Evolutionary conservation across 2,113 vertebrate genomes (phyloP).

Genomic region (Chitala chitala): DNA sequence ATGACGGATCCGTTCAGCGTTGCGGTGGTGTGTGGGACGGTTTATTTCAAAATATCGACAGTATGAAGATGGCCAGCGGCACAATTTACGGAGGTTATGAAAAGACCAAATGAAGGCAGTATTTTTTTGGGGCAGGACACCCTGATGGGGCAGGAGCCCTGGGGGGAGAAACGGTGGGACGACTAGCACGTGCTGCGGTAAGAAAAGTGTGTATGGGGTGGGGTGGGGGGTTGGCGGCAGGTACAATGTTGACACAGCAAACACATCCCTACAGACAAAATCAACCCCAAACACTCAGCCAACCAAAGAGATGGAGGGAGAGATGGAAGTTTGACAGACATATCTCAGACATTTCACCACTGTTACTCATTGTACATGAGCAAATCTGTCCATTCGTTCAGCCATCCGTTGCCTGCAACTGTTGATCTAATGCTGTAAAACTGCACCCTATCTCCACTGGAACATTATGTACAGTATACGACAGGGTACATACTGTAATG

Average conservation of each 20-base stretch:
- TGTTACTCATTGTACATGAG: neutral
- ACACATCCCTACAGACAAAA: slow-evolving; percentile 35
- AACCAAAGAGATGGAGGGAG: slow-evolving; percentile 30
- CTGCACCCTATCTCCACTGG: too few species aligned
- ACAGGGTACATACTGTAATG: too few species aligned
- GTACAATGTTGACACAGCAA: slow-evolving; percentile 47
- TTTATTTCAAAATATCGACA: too few species aligned
- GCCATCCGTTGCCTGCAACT: neutral
- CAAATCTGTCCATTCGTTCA: neutral
- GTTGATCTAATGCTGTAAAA: neutral
- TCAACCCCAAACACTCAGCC: slow-evolving; percentile 30
- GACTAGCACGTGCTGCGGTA: slow-evolving; percentile 36
- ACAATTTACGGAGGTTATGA: too few species aligned
- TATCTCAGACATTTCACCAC: neutral
- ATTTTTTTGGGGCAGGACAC: neutral
- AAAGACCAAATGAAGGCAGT: neutral
- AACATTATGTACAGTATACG: too few species aligned
- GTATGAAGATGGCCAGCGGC: too few species aligned
- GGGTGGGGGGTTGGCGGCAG: slow-evolving; percentile 38
- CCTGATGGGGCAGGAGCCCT: neutral
- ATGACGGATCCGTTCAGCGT: too few species aligned
- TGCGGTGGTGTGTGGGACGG: too few species aligned
- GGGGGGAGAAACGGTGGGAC: slow-evolving; percentile 26
- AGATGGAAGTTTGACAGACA: slow-evolving; percentile 25
- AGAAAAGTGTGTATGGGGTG: neutral